Evolutionary conservation across 30 jellyfish, hydroid and myxozoan species (phyloP).

Genomic region (Chrysaora quinquecirrha): DNA sequence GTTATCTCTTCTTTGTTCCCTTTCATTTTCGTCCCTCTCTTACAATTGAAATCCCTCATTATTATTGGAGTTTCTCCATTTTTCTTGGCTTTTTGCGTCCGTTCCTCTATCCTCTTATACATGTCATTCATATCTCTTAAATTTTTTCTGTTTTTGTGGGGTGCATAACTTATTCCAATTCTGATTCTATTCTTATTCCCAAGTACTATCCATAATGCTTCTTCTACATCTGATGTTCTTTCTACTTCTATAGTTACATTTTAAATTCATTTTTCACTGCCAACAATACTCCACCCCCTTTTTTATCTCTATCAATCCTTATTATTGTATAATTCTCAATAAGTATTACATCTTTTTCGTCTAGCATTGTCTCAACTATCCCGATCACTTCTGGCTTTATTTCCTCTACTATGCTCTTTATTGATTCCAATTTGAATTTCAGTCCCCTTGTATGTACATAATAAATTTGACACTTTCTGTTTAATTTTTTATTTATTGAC

Average conservation of each 20-base stretch:
- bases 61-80: constrained; percentile 3
- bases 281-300: constrained; percentile 43
- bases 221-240: constrained; percentile 2
- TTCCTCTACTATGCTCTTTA: constrained; percentile 13
- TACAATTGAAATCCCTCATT: constrained; percentile 45
- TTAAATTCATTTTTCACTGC: constrained; percentile 9
- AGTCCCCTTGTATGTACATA: constrained; percentile 7
- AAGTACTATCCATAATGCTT: constrained; percentile 25
- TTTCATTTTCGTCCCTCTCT: neutral
- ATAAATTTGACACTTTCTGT: constrained; percentile 5
- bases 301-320: constrained; percentile 26
- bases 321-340: constrained; percentile 21
- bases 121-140: constrained; percentile 1
- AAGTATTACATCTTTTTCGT: neutral
- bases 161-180: constrained; percentile 42
- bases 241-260: constrained; percentile 8
- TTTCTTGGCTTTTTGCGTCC: constrained; percentile 3
- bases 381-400: constrained; percentile 21
- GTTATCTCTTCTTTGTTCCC: constrained; percentile 13
- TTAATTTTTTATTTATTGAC: neutral
- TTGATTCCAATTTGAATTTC: constrained; percentile 1
- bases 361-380: constrained; percentile 27
- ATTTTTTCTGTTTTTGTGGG: constrained; percentile 28
- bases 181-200: constrained; percentile 29
- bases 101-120: constrained; percentile 20